These are phyloP conservation scores for Naso thynnoides DNA, from an alignment of 2,797 vertebrate genomes.

Conservation along the genomic window DNA sequence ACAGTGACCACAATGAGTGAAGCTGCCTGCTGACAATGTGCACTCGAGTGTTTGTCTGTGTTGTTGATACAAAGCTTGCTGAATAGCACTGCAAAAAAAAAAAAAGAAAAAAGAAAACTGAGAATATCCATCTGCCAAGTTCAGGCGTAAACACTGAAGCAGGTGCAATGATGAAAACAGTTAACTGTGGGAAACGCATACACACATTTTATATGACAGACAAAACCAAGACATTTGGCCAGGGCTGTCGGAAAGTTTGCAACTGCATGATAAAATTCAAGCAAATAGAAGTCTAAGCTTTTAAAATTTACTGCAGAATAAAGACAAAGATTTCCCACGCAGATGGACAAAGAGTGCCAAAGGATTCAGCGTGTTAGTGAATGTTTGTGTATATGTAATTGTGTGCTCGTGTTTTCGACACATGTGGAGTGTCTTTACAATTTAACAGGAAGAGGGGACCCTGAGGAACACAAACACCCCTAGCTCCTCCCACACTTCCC, in stretches of 20 bases:
- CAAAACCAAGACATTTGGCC: conserved; percentile 19
- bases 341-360: conserved; percentile 11
- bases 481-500: conserved; percentile 72
- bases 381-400: conserved; percentile 16
- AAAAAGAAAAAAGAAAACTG: too few species aligned
- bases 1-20: conserved; percentile 35
- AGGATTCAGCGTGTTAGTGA: neutral
- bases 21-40: conserved; percentile 34
- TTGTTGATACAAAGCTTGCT: conserved; percentile 47
- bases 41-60: conserved; percentile 38
- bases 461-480: conserved; percentile 79
- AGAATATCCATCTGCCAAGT: conserved; percentile 50
- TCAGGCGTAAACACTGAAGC: conserved; percentile 66
- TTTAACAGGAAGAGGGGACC: conserved; percentile 81
- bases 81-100: conserved; percentile 36
- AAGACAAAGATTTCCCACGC: conserved; percentile 16
- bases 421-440: conserved; percentile 73
- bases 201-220: conserved; percentile 35
- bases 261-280: conserved; percentile 10
- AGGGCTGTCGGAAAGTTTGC: conserved; percentile 13
- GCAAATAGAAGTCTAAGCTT: neutral
- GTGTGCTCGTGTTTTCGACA: conserved; percentile 60
- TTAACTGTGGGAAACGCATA: conserved; percentile 41
- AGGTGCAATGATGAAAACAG: conserved; percentile 68
- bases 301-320: neutral